Base-by-base conservation (phyloP, 2,113 vertebrate species). In the Coreoperca whiteheadi region DNA sequence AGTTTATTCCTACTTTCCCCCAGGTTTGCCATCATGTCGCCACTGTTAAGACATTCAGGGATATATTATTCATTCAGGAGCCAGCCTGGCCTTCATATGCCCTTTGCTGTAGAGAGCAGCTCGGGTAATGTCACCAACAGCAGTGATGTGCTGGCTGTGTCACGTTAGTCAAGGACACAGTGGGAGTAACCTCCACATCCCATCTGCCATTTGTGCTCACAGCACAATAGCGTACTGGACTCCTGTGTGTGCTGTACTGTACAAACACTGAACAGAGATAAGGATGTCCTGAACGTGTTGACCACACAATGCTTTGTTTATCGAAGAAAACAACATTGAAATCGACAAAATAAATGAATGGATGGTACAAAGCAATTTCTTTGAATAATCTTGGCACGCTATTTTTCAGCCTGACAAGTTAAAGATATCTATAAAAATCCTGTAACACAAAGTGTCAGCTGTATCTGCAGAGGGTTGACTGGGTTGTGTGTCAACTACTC, bases 141-240 rank as follows among this genome's bases (percentile, higher is more conserved):
- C 83, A 88, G 67, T 50, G 81, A 83, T 86, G 83, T 77, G 77
- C 25, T 48, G 60, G 57, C 59, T 54, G 66, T 88, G 87, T 87
- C 70, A 74, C 66, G 76, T 80, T 76, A 85, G 81, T 82, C 88
- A 93, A 91, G 90, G 90, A 85, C 90, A 88, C 86, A 78, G 74
- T 68, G 77, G 59, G 73, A 76, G 77, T 68, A 74, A 73, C 86
- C 66, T 50, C 74, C 74, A 65, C 84, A 48, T 85, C 78, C 84
- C 74, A 76, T 87, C 83, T 85, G 76, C 83, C 68, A 68, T 75
- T 57, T 78, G 73, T 74, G 63, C 46, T 69, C 67, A n/a, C 64
- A 61, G 37, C 75, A 84, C 87, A 83, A 76, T 57, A 61, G 63
- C 20, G 28, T 6, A 30, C 48, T 48, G 70, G 46, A 53, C 30